phyloP scores from a whole-genome alignment of 1,140 invertebrate species.

The Listronotus oregonensis region DNA sequence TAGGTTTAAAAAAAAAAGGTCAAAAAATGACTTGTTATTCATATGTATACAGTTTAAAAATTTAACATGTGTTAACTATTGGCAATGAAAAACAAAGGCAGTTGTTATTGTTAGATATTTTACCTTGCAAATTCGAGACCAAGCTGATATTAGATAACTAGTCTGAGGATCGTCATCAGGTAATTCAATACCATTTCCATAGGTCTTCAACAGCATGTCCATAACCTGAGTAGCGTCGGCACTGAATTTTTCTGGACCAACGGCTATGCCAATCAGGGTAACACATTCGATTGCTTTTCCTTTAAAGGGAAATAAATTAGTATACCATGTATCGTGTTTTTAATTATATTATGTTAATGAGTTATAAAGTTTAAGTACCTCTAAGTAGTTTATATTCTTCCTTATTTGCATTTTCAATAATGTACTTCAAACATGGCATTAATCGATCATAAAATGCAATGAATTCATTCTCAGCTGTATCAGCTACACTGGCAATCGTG shows the following conservation, averaged over 20 bases:
- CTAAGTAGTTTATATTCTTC: conserved; percentile 87
- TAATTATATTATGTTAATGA: neutral
- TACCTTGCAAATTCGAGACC: conserved; percentile 99
- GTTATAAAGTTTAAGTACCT: conserved; percentile 55
- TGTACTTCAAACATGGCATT: conserved; percentile 97
- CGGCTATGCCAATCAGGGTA: conserved; percentile 94
- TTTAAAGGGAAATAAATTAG: conserved; percentile 31
- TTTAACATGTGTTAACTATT: no score
- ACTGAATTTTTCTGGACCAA: conserved; percentile 94
- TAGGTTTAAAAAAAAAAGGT: no score
- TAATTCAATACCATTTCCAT: conserved; percentile 78
- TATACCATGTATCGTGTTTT: no score
- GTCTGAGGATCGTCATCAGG: conserved; percentile 97
- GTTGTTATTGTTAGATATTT: no score
- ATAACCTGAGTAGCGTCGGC: conserved; percentile 95
- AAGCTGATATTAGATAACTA: conserved; percentile 97
- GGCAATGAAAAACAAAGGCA: no score
- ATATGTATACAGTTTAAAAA: no score
- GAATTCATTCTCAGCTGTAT: conserved; percentile 97
- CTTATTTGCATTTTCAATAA: conserved; percentile 91
- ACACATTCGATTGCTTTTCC: conserved; percentile 81
- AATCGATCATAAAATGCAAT: conserved; percentile 80
- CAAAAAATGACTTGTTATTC: no score
- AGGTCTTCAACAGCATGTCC: conserved; percentile 91
- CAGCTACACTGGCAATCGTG: conserved; percentile 98